Base-by-base conservation (phyloP, 2,797 vertebrate genomes). In the Parambassis ranga region DNA sequence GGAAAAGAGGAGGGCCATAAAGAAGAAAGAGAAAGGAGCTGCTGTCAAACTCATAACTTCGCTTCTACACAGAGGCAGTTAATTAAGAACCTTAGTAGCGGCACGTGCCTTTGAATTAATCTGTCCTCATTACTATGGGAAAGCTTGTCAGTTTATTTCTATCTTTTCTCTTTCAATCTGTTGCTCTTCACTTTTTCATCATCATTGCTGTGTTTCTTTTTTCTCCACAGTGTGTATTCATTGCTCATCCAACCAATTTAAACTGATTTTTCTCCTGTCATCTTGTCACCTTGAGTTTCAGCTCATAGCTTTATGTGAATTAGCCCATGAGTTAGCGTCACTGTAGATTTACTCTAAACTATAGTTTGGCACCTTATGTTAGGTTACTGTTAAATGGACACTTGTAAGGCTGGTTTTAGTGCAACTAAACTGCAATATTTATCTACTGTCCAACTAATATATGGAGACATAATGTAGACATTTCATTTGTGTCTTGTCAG, bases 101-200 rank as follows among this genome's bases (percentile, higher is more conserved):
- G 55, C 58, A 61, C 27, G 3, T 71, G 78, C 65, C 65, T 78
- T 73, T 75, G 55, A 77, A 79, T 77, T 62, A 71, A 79, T 84
- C 62, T 44, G 68, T 66, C 64, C 77, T 86, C 66, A 71, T 84
- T 84, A 79, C 55, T 52, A 61, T 32, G 35, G 31, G 62, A 57
- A 73, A 65, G 61, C 47, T 20, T 68, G 63, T 79, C 64, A 48
- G 15, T 77, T 78, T 75, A 77, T 77, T 83, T 60, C 49, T 65
- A 53, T 76, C 59, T 56, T 74, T 77, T 75, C 52, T 66, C 41
- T 56, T 75, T 64, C 39, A 44, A 37, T 61, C 57, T 35, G 8
- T 55, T 61, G 61, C 57, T 36, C 37, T 31, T 63, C 20, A 3
- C 39, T 38, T 69, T 63, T n/a, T 39, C n/a, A n/a, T 33, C 50